These are phyloP conservation scores for Psammodynastes pulverulentus DNA, from an alignment of 2,113 vertebrate species.

Conservation along the genomic window DNA sequence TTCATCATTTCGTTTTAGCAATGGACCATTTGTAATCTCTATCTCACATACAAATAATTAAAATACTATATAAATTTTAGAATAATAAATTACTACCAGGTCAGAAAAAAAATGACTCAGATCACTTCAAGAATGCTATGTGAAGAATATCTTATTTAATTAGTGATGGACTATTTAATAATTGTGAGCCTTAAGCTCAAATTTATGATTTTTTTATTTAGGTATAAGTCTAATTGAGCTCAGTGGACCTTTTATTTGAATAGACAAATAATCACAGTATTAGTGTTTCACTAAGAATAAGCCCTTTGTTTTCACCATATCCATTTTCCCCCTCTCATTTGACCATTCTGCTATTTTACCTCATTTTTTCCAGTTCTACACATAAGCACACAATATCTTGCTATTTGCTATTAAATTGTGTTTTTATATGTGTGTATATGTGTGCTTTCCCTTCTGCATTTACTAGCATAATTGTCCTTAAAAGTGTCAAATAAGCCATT, in stretches of 20 bases:
- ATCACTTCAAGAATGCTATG: neutral
- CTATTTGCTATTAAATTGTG: neutral
- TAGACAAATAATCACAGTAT: neutral
- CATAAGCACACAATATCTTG: neutral
- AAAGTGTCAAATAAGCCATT: slow-evolving; percentile 50
- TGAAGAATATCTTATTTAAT: neutral
- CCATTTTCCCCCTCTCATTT: neutral
- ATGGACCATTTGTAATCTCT: neutral
- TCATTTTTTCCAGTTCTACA: rapidly evolving
- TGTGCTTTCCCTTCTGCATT: neutral
- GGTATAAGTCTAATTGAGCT: too few species aligned
- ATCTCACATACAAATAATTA: neutral
- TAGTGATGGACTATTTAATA: neutral
- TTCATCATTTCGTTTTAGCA: neutral
- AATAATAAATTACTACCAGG: neutral
- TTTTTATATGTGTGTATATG: slow-evolving; percentile 15
- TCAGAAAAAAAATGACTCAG: neutral
- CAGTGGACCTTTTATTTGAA: neutral
- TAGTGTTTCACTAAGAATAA: neutral
- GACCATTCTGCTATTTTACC: neutral
- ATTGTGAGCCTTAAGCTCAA: neutral
- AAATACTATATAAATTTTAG: neutral
- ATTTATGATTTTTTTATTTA: neutral
- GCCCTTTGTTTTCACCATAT: slow-evolving; percentile 32
- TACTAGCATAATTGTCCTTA: slow-evolving; percentile 44